Conservation (phyloP, 2,888 invertebrate species). For the Himalopsyche kuldschensis region DNA sequence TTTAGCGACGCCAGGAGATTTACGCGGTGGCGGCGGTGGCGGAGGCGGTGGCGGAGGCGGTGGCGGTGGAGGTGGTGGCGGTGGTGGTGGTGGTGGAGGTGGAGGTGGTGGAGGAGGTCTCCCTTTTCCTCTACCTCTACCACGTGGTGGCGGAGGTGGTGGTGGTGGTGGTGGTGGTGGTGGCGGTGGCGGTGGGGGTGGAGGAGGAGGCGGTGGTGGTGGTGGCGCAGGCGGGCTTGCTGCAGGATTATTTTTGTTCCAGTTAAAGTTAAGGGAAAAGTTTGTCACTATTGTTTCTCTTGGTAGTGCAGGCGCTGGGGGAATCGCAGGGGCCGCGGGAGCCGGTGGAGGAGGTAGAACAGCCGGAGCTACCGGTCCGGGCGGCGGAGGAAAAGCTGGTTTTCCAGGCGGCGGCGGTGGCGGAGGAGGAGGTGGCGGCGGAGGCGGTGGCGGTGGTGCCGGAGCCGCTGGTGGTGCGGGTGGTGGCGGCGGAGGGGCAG, state of each 20-base stretch:
- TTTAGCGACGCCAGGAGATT: slow-evolving; percentile 42
- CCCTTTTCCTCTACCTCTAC: not conserved
- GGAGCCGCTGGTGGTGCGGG: slow-evolving; percentile 43
- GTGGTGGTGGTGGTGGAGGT: slow-evolving; percentile 42
- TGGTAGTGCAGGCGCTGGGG: slow-evolving; percentile 38
- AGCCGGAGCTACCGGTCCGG: slow-evolving; percentile 43
- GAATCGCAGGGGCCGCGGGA: slow-evolving; percentile 46
- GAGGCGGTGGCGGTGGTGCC: slow-evolving; percentile 41
- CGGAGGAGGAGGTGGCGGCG: slow-evolving; percentile 41
- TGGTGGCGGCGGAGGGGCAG: slow-evolving; percentile 46
- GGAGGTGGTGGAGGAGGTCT: slow-evolving; percentile 39
- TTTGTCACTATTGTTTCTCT: slow-evolving; percentile 35
- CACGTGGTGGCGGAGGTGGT: slow-evolving; percentile 42
- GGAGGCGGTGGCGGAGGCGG: slow-evolving; percentile 47
- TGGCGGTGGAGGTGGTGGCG: slow-evolving; percentile 42
- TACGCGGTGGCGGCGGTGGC: slow-evolving; percentile 42
- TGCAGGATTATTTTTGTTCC: slow-evolving; percentile 37
- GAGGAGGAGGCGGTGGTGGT: slow-evolving; percentile 39
- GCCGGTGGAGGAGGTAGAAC: slow-evolving; percentile 42
- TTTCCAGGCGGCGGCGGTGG: slow-evolving; percentile 40
- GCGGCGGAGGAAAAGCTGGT: slow-evolving; percentile 41
- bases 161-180: slow-evolving; percentile 33
- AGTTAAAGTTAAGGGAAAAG: slow-evolving; percentile 39
- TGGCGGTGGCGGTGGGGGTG: slow-evolving; percentile 41
- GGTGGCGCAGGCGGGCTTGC: slow-evolving; percentile 47